A percentile compares a stretch with the other conserved stretches of the same genome.
phyloP scores from a whole-genome alignment of 2,888 invertebrate species.

The Metellina segmentata region DNA sequence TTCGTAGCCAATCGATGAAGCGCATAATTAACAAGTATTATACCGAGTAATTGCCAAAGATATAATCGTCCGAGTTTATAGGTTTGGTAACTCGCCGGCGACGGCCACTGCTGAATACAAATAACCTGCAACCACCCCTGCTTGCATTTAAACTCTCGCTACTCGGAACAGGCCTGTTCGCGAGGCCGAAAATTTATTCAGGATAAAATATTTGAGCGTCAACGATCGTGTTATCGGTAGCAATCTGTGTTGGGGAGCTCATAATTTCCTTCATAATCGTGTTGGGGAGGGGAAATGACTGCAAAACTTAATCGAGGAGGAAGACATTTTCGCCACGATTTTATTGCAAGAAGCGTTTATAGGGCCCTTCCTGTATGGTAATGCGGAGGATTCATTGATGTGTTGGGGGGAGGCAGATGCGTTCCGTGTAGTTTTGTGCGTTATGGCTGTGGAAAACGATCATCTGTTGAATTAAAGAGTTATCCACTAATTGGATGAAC shows the following conservation, averaged over 20 bases:
- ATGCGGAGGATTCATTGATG: not conserved
- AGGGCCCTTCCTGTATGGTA: not conserved
- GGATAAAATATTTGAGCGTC: slow-evolving; percentile 26
- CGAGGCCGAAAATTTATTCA: slow-evolving; percentile 41
- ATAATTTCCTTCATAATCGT: slow-evolving; percentile 36
- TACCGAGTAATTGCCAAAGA: slow-evolving; percentile 51
- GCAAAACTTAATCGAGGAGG: slow-evolving; percentile 35
- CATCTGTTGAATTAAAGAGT: not conserved
- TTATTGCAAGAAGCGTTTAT: slow-evolving; percentile 33
- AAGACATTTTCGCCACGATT: slow-evolving; percentile 30
- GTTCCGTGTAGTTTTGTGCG: not conserved
- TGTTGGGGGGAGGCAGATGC: not conserved
- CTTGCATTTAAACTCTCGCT: not conserved
- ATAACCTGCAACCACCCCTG: slow-evolving; percentile 33
- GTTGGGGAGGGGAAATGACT: slow-evolving; percentile 9
- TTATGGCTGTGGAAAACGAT: not conserved
- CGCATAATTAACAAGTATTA: slow-evolving; percentile 51
- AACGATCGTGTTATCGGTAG: slow-evolving; percentile 35
- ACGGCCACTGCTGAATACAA: slow-evolving; percentile 33
- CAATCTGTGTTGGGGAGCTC: slow-evolving; percentile 36
- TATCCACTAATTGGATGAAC: not conserved
- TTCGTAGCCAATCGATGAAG: slow-evolving; percentile 28
- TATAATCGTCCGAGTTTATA: slow-evolving; percentile 49
- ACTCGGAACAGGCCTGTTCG: not conserved
- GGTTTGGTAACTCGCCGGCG: slow-evolving; percentile 41